Conservation (phyloP, 2,797 vertebrate genomes). For the Artibeus jamaicensis region DNA sequence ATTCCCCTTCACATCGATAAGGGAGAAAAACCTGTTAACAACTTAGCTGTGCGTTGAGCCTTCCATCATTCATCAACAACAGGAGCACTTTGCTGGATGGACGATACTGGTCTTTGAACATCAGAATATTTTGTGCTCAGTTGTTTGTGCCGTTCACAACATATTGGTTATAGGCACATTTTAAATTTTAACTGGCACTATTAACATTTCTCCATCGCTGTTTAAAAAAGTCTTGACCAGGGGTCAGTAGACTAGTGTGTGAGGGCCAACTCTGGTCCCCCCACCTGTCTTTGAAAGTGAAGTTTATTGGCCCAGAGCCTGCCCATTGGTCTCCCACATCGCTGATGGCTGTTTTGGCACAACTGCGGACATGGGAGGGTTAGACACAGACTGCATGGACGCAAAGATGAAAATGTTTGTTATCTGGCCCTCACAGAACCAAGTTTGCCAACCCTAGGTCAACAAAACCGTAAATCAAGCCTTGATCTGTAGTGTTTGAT, state of each 20-base stretch:
- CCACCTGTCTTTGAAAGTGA: background rate
- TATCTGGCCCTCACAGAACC: background rate
- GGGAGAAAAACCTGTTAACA: background rate
- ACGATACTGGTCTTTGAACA: background rate
- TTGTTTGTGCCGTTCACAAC: background rate
- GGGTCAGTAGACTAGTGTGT: background rate
- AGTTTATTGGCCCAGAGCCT: background rate
- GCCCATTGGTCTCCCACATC: background rate
- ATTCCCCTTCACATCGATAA: background rate
- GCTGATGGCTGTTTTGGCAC: background rate
- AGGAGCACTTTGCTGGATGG: background rate
- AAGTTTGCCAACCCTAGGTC: background rate
- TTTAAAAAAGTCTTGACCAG: background rate
- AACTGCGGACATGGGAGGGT: background rate
- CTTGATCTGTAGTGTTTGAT: background rate
- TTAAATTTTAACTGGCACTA: background rate
- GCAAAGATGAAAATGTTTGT: background rate
- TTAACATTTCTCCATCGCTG: background rate
- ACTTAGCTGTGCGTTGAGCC: background rate
- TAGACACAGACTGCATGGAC: background rate
- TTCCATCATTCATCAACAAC: background rate
- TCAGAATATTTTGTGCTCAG: rapidly evolving
- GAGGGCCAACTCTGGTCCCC: background rate
- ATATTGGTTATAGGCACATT: background rate
- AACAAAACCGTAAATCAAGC: background rate